A percentile compares a stretch with the other conserved stretches of the same genome.
These are phyloP conservation scores for Noctua pronuba DNA, from an alignment of 2,888 invertebrate species.

Conservation along the genomic window DNA sequence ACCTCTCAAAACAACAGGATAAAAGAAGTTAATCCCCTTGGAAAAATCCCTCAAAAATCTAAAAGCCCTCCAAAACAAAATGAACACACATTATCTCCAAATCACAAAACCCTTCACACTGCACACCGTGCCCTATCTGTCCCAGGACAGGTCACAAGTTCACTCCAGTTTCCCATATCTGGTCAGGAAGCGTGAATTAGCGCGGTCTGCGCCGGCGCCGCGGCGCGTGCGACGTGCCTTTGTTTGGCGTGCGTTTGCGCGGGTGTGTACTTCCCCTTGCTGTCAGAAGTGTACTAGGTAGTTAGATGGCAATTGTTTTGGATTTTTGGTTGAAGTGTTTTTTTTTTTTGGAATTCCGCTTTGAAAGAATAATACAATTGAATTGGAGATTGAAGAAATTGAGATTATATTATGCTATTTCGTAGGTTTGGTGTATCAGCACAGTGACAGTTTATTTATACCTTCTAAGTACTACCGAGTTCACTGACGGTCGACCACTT, in stretches of 20 bases:
- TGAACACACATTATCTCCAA: conserved; percentile 56
- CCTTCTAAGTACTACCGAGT: too few relatives aligned
- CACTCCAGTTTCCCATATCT: conserved; percentile 52
- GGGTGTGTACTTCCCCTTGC: conserved; percentile 61
- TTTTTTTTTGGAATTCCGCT: neutral
- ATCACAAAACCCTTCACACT: conserved; percentile 50
- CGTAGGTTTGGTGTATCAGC: neutral
- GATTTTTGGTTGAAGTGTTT: neutral
- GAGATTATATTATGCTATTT: too few relatives aligned
- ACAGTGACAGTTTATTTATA: neutral
- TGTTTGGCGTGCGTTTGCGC: conserved; percentile 66
- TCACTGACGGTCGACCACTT: too few relatives aligned
- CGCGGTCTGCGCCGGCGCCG: conserved; percentile 66
- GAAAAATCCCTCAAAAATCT: conserved; percentile 2
- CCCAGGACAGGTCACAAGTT: conserved; percentile 62
- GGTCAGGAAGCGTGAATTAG: conserved; percentile 77
- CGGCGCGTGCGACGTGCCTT: conserved; percentile 68
- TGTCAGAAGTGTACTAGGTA: conserved; percentile 53
- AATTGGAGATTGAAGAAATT: neutral
- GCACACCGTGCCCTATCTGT: conserved; percentile 73
- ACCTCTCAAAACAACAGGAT: neutral
- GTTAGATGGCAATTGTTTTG: conserved; percentile 53
- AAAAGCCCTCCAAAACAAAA: conserved; percentile 33
- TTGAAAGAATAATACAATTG: neutral
- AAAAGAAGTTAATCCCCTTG: neutral